phyloP scores from a whole-genome alignment of 2,797 vertebrate species.

The Phoebastria nigripes region DNA sequence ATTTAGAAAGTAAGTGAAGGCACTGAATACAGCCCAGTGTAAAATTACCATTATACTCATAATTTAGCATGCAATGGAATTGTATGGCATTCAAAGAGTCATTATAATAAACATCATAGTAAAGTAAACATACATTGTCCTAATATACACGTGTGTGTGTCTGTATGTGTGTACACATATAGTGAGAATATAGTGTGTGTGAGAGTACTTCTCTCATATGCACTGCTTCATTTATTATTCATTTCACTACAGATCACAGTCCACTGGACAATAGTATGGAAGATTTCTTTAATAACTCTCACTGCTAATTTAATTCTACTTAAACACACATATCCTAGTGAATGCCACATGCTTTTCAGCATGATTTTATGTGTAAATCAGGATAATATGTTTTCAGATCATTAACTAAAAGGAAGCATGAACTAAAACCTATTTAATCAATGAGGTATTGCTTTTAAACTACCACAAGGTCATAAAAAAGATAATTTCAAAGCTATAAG shows the following conservation, averaged over 20 bases:
- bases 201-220: constrained; percentile 23
- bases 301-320: constrained; percentile 86
- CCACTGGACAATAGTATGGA: constrained; percentile 76
- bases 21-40: neutral
- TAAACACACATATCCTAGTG: constrained; percentile 83
- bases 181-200: neutral
- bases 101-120: constrained; percentile 25
- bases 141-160: rapidly evolving
- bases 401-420: constrained; percentile 88
- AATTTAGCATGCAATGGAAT: neutral
- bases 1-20: neutral
- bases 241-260: constrained; percentile 75
- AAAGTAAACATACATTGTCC: constrained; percentile 39
- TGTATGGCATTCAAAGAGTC: neutral
- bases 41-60: neutral
- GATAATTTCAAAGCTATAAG: constrained; percentile 82
- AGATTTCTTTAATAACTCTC: constrained; percentile 85
- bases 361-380: constrained; percentile 87
- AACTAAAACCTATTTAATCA: constrained; percentile 88
- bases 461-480: constrained; percentile 86
- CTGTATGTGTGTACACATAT: neutral
- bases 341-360: constrained; percentile 83
- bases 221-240: constrained; percentile 77
- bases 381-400: constrained; percentile 88
- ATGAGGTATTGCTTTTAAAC: constrained; percentile 87